Base-by-base conservation (phyloP, 2,113 vertebrate genomes). In the Pygoscelis antarcticus region DNA sequence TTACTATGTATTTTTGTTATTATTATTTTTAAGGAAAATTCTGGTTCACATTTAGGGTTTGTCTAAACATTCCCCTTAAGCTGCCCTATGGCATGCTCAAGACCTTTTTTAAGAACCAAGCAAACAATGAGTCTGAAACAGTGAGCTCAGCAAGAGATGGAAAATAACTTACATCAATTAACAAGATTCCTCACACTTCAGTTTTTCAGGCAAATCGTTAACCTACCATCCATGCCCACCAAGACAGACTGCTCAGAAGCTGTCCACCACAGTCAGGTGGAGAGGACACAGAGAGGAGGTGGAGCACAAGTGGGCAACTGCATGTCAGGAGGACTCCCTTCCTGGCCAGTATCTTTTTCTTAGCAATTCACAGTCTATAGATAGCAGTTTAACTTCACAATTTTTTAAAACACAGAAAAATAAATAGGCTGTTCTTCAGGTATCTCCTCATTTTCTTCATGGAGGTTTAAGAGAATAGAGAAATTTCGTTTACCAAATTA, bases 281-380 rank as follows among this genome's bases (percentile, higher is more conserved):
- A 64, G 19, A 26, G 27, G 25, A 44, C 11, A 66, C 21, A 72
- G 14, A 49, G 6, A 40, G 13, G 9, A 58, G 10, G 7, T 4
- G 15, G 38, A 86, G 26, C 1, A 27, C 18, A 66, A 58, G 5
- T 36, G 22, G 16, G 10, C 9, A 89, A 52, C 19, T 66, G 10
- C 0, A 0, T 36, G 5, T 71, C 46, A 61, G 57, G 8, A 52
- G 13, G 8, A 54, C 21, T 69, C 19, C 2, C 17, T 2, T 46
- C 21, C 44, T 58, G 11, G 21, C 15, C 9, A 34, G 25, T 58
- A 47, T 30, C 1, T 46, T 13, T 83, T 78, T 62, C 54, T 89
- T 40, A 92, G 42, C 13, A 74, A 75, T 78, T 57, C 29, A 60
- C 3, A 27, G 21, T 78, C 47, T 57, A 16, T 10, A 66, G 12